These are phyloP conservation scores for Propithecus perrieri DNA, from an alignment of 2,797 vertebrate species.

Conservation along the genomic window DNA sequence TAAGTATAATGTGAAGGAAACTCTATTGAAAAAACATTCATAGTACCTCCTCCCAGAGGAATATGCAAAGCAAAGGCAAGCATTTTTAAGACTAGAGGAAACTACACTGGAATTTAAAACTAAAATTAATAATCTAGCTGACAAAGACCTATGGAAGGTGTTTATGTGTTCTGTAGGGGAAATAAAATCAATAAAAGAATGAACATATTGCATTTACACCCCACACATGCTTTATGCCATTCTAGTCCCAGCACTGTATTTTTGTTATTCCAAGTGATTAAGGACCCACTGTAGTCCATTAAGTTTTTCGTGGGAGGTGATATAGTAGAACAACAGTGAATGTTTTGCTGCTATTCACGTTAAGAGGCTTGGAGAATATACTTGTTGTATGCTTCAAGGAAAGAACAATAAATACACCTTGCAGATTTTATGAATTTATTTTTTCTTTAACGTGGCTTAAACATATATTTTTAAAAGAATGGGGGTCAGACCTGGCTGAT, in stretches of 20 bases:
- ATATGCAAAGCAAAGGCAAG: slow-evolving; percentile 31
- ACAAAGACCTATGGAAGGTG: slow-evolving; percentile 51
- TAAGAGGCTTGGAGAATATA: neutral
- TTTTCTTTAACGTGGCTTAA: neutral
- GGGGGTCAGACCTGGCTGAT: neutral
- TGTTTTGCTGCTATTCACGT: neutral
- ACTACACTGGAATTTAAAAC: slow-evolving; percentile 42
- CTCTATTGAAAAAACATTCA: neutral
- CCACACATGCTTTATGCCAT: neutral
- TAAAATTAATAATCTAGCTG: slow-evolving; percentile 68
- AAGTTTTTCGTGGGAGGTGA: neutral
- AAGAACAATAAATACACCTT: neutral
- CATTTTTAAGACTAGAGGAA: slow-evolving; percentile 57
- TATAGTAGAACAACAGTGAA: slow-evolving; percentile 4
- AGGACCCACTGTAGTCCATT: neutral
- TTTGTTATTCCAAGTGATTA: slow-evolving; percentile 52
- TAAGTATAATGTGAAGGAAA: slow-evolving; percentile 26
- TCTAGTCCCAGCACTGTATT: neutral
- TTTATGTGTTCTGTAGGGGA: slow-evolving; percentile 27
- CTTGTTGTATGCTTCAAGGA: neutral
- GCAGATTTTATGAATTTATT: neutral
- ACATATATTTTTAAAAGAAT: neutral
- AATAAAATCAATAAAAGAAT: slow-evolving; percentile 50
- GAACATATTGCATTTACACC: slow-evolving; percentile 40
- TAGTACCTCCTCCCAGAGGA: neutral